Base-by-base conservation (phyloP, 2,113 vertebrate species). In the Halichoeres trimaculatus region DNA sequence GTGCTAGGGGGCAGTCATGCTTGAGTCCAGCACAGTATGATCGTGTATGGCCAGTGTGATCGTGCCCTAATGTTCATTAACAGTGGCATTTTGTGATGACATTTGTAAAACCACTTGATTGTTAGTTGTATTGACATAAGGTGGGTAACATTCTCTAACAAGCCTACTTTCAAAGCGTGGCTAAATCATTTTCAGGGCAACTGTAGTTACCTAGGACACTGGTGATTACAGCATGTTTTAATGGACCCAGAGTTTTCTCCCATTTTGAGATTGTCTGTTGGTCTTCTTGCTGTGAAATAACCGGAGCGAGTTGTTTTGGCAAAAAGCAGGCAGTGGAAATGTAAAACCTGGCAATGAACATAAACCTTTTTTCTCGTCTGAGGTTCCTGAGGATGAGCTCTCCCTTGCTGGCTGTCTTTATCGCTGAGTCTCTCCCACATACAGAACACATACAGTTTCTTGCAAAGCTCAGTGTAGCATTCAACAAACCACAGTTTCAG, bases 371-470 rank as follows among this genome's bases (percentile, higher is more conserved):
- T 70, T 11, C 54, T 63, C 43, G 77, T 52, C 19, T 19, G 14
- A 60, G 35, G 53, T 57, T 20, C 6, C 8, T 47, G 35, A 59
- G 35, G 22, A 69, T 51, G 43, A 60, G 52, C 65, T 16, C 20
- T 54, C 16, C 10, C 47, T 68, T 43, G 56, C 63, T 74, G 43
- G 4, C 20, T 65, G 20, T 60, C 65, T 36, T 13, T 70, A 45
- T 17, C 60, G 30, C 61, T 52, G 26, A 50, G 30, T 60, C 10
- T 34, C 55, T 35, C 60, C 53, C 26, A 71, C 64, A 57, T 56
- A 56, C 5, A 61, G 70, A 82, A 60, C n/a, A 30, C 23, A 43
- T n/a, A n/a, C 48, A 52, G 35, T 61, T 75, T 72, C 24, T 67
- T 34, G 22, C 10, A 70, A 64, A 26, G 35, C 69, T 71, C 43